A percentile compares a stretch with the other conserved stretches of the same genome.
phyloP scores from a whole-genome alignment of 2,113 vertebrate species.

The Struthidea cinerea region DNA sequence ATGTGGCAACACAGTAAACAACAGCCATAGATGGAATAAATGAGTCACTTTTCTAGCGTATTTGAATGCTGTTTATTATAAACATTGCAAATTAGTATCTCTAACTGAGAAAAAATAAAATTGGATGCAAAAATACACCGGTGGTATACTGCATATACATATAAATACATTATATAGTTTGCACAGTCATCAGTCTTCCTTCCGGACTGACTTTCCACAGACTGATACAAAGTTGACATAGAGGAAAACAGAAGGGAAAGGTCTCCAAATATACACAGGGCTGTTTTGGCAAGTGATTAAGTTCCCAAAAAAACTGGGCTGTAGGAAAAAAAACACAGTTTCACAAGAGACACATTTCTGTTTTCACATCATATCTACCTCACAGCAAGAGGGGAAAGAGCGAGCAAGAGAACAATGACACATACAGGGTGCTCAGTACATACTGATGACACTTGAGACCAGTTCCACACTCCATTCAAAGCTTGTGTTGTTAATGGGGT shows the following conservation, averaged over 20 bases:
- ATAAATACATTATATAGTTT: background rate
- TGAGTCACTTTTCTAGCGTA: background rate
- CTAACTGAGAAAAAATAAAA: slow-evolving; percentile 37
- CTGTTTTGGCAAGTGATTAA: background rate
- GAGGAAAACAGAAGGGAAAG: background rate
- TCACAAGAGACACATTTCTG: background rate
- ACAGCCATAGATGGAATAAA: background rate
- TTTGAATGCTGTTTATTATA: slow-evolving; percentile 50
- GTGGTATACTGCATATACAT: background rate
- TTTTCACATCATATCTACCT: background rate
- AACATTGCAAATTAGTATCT: slow-evolving; percentile 26
- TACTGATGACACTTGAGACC: background rate
- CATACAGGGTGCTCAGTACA: background rate
- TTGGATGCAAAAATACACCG: slow-evolving; percentile 33
- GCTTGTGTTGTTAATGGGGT: background rate
- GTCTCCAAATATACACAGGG: background rate
- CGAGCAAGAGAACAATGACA: fast-evolving
- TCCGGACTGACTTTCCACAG: background rate
- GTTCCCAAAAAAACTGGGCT: background rate
- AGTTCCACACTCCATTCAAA: background rate
- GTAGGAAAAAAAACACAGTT: background rate
- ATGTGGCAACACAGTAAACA: background rate
- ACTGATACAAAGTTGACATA: background rate
- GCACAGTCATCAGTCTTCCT: background rate
- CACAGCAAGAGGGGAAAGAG: background rate